Conservation (phyloP, 1,140 invertebrate species). For the Luehdorfia chinensis region DNA sequence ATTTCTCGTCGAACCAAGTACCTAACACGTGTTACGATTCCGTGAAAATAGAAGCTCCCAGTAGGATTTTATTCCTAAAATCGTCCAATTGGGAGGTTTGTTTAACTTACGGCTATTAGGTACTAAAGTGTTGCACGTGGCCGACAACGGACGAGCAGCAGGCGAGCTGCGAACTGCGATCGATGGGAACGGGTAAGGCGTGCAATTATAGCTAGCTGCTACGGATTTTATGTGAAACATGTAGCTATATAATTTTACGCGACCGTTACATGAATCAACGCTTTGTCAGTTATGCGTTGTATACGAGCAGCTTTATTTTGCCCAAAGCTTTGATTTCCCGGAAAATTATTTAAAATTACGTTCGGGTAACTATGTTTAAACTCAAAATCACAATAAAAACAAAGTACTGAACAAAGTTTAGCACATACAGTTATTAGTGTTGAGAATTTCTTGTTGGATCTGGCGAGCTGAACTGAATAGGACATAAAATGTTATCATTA, state of each 20-base stretch:
- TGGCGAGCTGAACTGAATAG: too few species aligned
- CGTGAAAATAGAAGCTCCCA: constrained; percentile 50
- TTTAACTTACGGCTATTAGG: constrained; percentile 64
- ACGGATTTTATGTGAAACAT: constrained; percentile 37
- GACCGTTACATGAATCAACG: constrained; percentile 45
- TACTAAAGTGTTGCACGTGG: constrained; percentile 46
- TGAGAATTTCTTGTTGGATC: too few species aligned
- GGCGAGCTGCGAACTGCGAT: constrained; percentile 28
- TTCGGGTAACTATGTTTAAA: constrained; percentile 4
- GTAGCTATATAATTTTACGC: constrained; percentile 39
- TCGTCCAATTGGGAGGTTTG: constrained; percentile 55
- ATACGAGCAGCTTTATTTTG: constrained; percentile 19
- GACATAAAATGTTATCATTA: too few species aligned
- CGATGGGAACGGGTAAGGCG: constrained; percentile 36
- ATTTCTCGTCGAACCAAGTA: constrained; percentile 18
- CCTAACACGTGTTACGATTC: constrained; percentile 39
- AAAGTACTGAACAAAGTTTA: too few species aligned
- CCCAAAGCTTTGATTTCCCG: constrained; percentile 14
- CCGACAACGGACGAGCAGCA: constrained; percentile 55
- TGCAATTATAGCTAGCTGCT: constrained; percentile 54
- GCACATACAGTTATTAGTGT: too few species aligned
- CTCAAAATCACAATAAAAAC: too few species aligned
- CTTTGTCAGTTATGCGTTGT: constrained; percentile 30
- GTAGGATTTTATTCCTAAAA: constrained; percentile 59
- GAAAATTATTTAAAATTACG: constrained; percentile 9